phyloP scores from a whole-genome alignment of 2,888 invertebrate genomes.

The Agrilus biguttatus region DNA sequence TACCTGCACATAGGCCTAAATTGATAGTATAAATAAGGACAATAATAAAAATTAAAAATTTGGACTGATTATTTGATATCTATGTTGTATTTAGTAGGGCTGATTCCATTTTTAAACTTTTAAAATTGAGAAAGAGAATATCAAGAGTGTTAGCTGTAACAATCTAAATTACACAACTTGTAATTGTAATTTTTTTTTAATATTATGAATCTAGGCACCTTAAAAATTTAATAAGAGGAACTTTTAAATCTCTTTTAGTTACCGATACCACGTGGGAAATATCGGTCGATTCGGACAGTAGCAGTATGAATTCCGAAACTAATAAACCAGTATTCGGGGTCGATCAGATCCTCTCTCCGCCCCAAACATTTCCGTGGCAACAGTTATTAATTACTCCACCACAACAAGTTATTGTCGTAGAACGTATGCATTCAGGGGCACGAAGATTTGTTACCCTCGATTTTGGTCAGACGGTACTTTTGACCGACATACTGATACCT shows the following conservation, averaged over 20 bases:
- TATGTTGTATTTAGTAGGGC: too few species aligned
- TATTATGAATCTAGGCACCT: background rate
- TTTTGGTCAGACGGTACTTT: slow-evolving; percentile 71
- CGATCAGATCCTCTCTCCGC: slow-evolving; percentile 19
- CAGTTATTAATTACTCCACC: slow-evolving; percentile 66
- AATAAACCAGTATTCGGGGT: slow-evolving; percentile 12
- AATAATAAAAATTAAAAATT: too few species aligned
- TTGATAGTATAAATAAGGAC: too few species aligned
- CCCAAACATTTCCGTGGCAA: slow-evolving; percentile 49
- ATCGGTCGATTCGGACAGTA: slow-evolving; percentile 9
- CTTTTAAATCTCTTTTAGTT: slow-evolving; percentile 5
- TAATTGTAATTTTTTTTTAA: background rate
- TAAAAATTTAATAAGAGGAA: background rate
- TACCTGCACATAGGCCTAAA: too few species aligned
- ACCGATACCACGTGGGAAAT: slow-evolving; percentile 8
- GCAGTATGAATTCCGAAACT: slow-evolving; percentile 8
- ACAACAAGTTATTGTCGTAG: slow-evolving; percentile 74
- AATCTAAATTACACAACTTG: too few species aligned
- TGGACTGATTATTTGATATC: too few species aligned
- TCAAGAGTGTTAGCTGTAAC: too few species aligned
- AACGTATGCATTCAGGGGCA: slow-evolving; percentile 87
- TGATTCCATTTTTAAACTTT: too few species aligned
- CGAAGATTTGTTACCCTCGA: slow-evolving; percentile 84
- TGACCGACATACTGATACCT: slow-evolving; percentile 77
- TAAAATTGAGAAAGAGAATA: too few species aligned